Base-by-base conservation (phyloP, 2,888 invertebrate species). In the Leptinotarsa haldemani region DNA sequence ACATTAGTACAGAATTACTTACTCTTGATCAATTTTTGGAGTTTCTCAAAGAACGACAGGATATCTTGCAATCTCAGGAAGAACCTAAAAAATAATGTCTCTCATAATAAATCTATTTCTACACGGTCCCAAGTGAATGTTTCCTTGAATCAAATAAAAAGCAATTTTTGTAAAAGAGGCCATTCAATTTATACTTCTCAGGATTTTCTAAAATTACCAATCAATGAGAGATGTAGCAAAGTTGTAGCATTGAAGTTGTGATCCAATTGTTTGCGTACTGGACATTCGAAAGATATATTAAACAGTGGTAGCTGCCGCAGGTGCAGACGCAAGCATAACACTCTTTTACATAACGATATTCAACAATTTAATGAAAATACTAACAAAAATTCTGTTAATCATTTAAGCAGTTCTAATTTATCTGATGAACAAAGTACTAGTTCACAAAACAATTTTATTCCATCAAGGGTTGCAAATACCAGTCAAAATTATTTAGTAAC, bases 1-100 rank as follows among this genome's bases (percentile, higher is more conserved):
- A 70, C 20, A 58, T 40, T 61, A 40, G 30, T 48, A 25, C 20
- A 50, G 70, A 75, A 46, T 61, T 73, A 22, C 70, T 70, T 40
- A 61, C 70, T 25, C 63, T 75, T 25, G 52, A 75, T 53, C 50
- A 73, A 48, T 72, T 75, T 67, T 56, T 66, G 48, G 70, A 75
- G 52, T 73, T 73, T 48, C 22, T 72, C 15, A 66, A 75, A 56
- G 69, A 69, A 15, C 52, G 69, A 66, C 20, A 40, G 46, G 69
- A 72, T 65, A 65, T 69, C n/a, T 69, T 75, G 67, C 40, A 71
- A 46, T 66, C 71, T 30, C 20, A 58, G 13, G 50, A 74, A 40
- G 25, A 67, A 20, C 52, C 65, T 13, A 30, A 58, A 71, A 53
- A 30, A 18, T 16, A 16, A 71, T 30, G 53, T 46, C 20, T 25